Evolutionary conservation across 2,888 invertebrate species (phyloP), one percentile per base, ranked within the genome.

Genomic region (Seira ritae): DNA sequence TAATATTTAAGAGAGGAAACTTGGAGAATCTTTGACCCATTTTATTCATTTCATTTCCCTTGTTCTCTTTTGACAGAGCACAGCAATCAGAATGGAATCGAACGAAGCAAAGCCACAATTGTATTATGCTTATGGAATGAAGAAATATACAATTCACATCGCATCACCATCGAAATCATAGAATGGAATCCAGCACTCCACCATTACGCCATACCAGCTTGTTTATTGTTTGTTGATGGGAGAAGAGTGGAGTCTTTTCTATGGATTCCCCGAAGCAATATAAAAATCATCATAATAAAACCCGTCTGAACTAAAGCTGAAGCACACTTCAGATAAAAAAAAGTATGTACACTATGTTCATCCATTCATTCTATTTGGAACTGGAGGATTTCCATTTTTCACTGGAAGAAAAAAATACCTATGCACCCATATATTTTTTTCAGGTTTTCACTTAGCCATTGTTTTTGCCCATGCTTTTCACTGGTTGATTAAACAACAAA

Each of bases 1-100:
- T 42, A 42, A 42, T 17, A 60, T 60, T 60, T 60, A 17, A 10
- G 17, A 72, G 60, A 60, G 23, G 23, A 31, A 24, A 31, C 4
- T 24, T 31, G 19, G 68, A 68, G 23, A 71, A 71, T 71, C 60
- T 55, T 72, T 72, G 71, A 72, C 71, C 71, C n/a, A 72, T 72
- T 72, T 72, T 55, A 72, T 72, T 72, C 71, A 72, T 72, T 72
- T 60, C 20, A 31, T 31, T 68, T 37, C n/a, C n/a, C 23, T 66
- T 20, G 66, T 23, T 67, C 8, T 23, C 24, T 67, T 22, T 67
- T 4, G 23, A 3, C n/a, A n/a, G n/a, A n/a, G n/a, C n/a, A n/a
- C n/a, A n/a, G n/a, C n/a, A n/a, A n/a, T n/a, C n/a, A n/a, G n/a
- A n/a, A n/a, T n/a, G n/a, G n/a, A n/a, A n/a, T n/a, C n/a, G n/a